phyloP scores from a whole-genome alignment of 2,113 vertebrate species.

The Vombatus ursinus region DNA sequence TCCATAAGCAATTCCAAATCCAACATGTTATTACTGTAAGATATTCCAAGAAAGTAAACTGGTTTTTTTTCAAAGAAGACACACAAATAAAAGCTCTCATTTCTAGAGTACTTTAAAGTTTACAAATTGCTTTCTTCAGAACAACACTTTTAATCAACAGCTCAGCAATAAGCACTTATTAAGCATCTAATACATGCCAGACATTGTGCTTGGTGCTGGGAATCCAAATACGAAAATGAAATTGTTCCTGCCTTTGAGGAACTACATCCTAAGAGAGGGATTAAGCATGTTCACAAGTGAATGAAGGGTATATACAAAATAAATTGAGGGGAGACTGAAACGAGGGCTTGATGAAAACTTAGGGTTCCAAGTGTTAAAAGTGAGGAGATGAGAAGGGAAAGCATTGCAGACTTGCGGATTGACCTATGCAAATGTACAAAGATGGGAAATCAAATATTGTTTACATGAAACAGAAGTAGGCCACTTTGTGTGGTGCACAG shows the following conservation, averaged over 20 bases:
- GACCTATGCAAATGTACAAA: background rate
- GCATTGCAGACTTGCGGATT: background rate
- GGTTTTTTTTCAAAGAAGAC: background rate
- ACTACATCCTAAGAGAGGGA: background rate
- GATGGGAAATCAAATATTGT: background rate
- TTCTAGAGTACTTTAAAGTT: background rate
- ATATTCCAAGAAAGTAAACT: constrained; percentile 18
- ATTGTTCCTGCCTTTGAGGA: background rate
- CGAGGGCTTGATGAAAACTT: background rate
- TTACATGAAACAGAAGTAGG: background rate
- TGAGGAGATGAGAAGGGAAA: background rate
- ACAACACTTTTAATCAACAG: background rate
- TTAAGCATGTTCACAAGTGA: background rate
- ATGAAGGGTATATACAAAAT: background rate
- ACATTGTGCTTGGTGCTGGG: background rate
- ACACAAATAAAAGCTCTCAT: background rate
- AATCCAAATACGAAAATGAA: background rate
- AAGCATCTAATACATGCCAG: background rate
- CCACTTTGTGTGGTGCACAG: background rate
- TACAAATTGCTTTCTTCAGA: background rate
- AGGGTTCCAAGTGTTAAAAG: background rate
- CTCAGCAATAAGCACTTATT: background rate
- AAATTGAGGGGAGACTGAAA: background rate
- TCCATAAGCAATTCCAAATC: background rate
- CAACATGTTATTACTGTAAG: background rate